These are phyloP conservation scores for Paratilapia polleni DNA, from an alignment of 2,113 vertebrate species.

Conservation along the genomic window DNA sequence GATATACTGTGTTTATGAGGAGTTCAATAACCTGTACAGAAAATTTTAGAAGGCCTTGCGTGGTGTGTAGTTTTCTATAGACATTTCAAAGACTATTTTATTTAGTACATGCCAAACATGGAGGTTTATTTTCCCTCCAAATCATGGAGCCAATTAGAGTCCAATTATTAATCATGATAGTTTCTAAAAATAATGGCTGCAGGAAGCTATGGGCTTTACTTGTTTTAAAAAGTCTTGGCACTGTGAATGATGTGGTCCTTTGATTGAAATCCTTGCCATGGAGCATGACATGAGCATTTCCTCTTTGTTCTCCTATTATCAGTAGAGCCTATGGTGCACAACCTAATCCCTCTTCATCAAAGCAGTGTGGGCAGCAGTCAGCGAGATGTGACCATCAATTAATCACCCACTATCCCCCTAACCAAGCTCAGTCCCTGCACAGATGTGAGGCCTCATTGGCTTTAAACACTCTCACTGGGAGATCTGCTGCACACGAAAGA, in stretches of 20 bases:
- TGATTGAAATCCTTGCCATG: slow-evolving; percentile 79
- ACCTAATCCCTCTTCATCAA: slow-evolving; percentile 87
- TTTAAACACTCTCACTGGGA: slow-evolving; percentile 75
- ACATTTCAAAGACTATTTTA: slow-evolving; percentile 18
- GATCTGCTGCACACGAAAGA: slow-evolving; percentile 63
- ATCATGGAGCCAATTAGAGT: slow-evolving; percentile 28
- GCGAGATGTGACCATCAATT: slow-evolving; percentile 81
- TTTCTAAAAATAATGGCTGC: neutral
- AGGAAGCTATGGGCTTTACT: slow-evolving; percentile 50
- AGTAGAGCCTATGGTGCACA: slow-evolving; percentile 78
- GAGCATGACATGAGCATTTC: slow-evolving; percentile 78
- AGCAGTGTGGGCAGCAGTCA: slow-evolving; percentile 81
- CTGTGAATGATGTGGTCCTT: slow-evolving; percentile 67
- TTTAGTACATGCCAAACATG: neutral
- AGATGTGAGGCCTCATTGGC: slow-evolving; percentile 75
- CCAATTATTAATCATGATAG: neutral
- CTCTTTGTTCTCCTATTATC: slow-evolving; percentile 79
- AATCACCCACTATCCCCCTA: slow-evolving; percentile 77
- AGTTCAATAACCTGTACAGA: neutral
- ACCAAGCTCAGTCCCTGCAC: slow-evolving; percentile 70
- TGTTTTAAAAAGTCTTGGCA: slow-evolving; percentile 57
- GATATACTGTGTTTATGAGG: neutral
- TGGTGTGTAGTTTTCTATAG: neutral
- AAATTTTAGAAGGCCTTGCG: neutral
- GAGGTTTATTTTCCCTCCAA: neutral